Percentiles rank a stretch among this genome's conserved stretches.
Conservation (phyloP, 1,140 invertebrate species). For the Dreissena rostriformis region DNA sequence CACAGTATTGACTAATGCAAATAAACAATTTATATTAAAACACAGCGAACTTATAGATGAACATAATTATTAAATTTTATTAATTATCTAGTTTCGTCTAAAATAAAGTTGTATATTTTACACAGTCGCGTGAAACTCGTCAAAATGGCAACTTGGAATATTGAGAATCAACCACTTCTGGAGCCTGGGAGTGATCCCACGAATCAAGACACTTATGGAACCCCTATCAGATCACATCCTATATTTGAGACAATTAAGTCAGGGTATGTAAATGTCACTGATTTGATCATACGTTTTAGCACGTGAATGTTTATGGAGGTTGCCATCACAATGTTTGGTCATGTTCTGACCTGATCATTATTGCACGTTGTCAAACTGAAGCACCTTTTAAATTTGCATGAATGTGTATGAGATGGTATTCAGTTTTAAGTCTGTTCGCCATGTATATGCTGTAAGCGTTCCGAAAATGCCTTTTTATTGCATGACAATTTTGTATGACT, state of each 20-base stretch:
- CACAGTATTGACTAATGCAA: background rate
- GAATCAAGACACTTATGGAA: constrained; percentile 6
- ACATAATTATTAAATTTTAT: background rate
- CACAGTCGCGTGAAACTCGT: background rate
- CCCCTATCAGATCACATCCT: constrained; percentile 62
- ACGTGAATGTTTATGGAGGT: background rate
- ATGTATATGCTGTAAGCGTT: background rate
- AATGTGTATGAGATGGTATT: background rate
- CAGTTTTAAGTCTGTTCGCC: background rate
- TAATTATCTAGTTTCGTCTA: background rate
- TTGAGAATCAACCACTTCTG: background rate
- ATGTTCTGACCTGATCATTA: background rate
- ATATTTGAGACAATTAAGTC: constrained; percentile 78
- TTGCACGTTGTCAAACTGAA: constrained; percentile 1
- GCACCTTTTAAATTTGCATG: background rate
- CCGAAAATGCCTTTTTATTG: background rate
- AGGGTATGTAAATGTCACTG: constrained; percentile 66
- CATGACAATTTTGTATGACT: background rate
- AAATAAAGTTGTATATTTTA: background rate
- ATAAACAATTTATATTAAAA: background rate
- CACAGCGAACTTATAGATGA: background rate
- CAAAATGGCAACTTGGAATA: constrained; percentile 44
- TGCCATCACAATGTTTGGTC: background rate
- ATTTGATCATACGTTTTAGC: background rate
- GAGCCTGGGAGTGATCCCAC: constrained; percentile 34